Conservation (phyloP, 2,888 invertebrate genomes). For the Eupithecia inturbata region DNA sequence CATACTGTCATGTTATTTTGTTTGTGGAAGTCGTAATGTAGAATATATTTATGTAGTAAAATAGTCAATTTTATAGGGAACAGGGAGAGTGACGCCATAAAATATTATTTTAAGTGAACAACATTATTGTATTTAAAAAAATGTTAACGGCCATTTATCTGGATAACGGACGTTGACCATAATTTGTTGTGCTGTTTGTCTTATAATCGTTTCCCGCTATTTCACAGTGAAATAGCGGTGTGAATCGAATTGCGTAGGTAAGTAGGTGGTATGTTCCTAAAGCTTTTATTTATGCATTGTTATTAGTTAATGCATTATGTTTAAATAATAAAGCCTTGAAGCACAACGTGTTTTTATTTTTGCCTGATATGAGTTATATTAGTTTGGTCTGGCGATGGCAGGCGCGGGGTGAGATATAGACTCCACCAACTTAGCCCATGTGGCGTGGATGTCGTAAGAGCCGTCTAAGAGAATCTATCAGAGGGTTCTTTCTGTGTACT, state of each 20-base stretch:
- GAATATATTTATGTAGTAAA: background rate
- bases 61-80: background rate
- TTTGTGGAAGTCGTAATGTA: background rate
- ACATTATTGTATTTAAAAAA: background rate
- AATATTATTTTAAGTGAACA: background rate
- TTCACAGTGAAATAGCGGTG: background rate
- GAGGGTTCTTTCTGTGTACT: too few relatives aligned
- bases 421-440: background rate
- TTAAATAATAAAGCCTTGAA: background rate
- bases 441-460: background rate
- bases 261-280: slow-evolving; percentile 5
- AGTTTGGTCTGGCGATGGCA: background rate
- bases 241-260: background rate
- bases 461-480: background rate
- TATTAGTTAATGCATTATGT: background rate
- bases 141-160: background rate
- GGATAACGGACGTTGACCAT: background rate
- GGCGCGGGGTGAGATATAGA: background rate
- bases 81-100: background rate
- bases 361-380: too few relatives aligned
- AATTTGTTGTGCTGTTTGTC: background rate
- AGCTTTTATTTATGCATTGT: slow-evolving; percentile 1
- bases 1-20: background rate
- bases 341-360: background rate
- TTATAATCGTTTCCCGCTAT: background rate